Evolutionary conservation across 30 jellyfish, hydroid and myxozoan species (phyloP).

Genomic region (Pseudorhiza aurosa): DNA sequence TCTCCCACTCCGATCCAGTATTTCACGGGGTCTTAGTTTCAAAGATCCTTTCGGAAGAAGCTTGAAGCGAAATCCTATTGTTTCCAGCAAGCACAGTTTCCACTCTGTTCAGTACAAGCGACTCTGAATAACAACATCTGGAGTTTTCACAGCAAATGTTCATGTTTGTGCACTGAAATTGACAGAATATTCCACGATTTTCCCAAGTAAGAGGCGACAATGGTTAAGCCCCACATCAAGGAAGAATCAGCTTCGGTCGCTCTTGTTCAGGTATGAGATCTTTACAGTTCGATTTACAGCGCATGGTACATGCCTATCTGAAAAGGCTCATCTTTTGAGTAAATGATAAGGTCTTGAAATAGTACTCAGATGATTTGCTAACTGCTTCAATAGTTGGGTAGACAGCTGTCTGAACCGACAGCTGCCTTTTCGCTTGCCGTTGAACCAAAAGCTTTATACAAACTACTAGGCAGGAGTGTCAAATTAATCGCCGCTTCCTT

Average conservation of each 20-base stretch:
- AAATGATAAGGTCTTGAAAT: no score
- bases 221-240: conserved; percentile 62
- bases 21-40: background rate
- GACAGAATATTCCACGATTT: background rate
- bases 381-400: no score
- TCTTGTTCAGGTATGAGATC: conserved; percentile 42
- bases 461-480: no score
- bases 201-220: background rate
- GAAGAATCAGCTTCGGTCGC: conserved; percentile 80
- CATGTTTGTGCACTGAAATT: conserved; percentile 21
- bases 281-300: background rate
- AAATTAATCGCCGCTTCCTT: no score
- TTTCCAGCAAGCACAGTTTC: background rate
- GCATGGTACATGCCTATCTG: no score
- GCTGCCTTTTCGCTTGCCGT: no score
- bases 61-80: background rate
- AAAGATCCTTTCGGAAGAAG: background rate
- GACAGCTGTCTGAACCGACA: no score
- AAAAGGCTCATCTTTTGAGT: no score
- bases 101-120: background rate
- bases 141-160: background rate
- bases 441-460: no score
- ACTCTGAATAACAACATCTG: conserved; percentile 3
- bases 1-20: background rate
- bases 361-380: no score